Conservation (phyloP, 1,140 invertebrate genomes). For the Magallana ariakensis region DNA sequence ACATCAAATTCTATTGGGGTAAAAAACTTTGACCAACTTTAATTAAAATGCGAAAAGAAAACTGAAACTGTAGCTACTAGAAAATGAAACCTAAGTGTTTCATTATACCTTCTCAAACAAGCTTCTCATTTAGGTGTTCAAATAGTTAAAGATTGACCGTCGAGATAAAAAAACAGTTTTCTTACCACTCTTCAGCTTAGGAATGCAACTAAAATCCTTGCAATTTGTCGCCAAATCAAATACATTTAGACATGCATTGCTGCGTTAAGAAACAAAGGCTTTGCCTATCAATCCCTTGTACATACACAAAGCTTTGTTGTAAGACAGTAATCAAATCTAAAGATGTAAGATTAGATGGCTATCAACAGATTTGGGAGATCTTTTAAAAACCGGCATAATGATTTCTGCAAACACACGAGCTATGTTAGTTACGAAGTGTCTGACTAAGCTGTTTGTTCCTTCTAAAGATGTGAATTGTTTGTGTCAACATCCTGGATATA, state of each 20-base stretch:
- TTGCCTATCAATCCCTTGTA: constrained; percentile 24
- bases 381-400: constrained; percentile 21
- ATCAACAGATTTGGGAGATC: constrained; percentile 23
- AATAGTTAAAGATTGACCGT: background rate
- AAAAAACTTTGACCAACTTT: constrained; percentile 16
- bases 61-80: background rate
- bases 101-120: background rate
- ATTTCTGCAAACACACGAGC: background rate
- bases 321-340: background rate
- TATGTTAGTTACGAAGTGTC: background rate
- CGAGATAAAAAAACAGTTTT: background rate
- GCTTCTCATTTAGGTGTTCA: background rate
- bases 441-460: background rate
- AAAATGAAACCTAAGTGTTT: background rate
- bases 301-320: background rate
- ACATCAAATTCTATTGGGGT: background rate
- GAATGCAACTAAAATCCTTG: background rate
- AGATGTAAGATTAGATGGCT: background rate
- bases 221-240: background rate
- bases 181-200: background rate
- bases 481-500: background rate
- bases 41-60: background rate
- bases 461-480: background rate
- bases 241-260: constrained; percentile 7
- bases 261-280: constrained; percentile 1